A percentile compares a stretch with the other conserved stretches of the same genome.
These are phyloP conservation scores for Pseudolaguvia tuberculata DNA, from an alignment of 2,113 vertebrate species.

Conservation along the genomic window DNA sequence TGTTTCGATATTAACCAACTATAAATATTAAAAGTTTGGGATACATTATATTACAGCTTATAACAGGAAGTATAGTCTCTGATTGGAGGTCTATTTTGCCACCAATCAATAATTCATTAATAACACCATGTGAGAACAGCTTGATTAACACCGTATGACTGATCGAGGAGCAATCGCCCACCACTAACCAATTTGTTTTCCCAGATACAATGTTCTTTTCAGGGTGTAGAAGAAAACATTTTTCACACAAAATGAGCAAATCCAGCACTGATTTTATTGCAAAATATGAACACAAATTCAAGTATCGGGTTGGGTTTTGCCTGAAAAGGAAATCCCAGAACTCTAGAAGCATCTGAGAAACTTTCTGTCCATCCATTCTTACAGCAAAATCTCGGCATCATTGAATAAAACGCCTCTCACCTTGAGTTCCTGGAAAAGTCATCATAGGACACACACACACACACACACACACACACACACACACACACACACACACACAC, in stretches of 20 bases:
- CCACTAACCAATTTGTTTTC: not conserved
- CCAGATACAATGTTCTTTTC: not conserved
- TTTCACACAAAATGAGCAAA: not conserved
- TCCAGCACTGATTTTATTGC: too few relatives aligned
- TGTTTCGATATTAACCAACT: conserved; percentile 28
- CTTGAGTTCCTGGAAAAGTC: too few relatives aligned
- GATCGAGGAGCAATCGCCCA: not conserved
- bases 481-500: too few relatives aligned
- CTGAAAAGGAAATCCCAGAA: not conserved
- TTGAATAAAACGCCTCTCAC: too few relatives aligned
- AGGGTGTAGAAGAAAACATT: not conserved
- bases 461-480: too few relatives aligned
- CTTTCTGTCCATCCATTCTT: too few relatives aligned
- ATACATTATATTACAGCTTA: not conserved
- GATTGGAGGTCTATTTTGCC: not conserved
- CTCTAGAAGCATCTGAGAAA: not conserved
- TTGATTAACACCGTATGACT: conserved; percentile 22
- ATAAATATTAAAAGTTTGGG: conserved; percentile 41
- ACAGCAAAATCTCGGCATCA: too few relatives aligned
- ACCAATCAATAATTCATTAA: conserved; percentile 30
- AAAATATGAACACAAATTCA: too few relatives aligned
- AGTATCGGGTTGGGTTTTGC: not conserved
- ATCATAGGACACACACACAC: too few relatives aligned
- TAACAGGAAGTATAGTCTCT: not conserved
- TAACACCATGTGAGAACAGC: conserved; percentile 6